These are phyloP conservation scores for Callopanchax toddi DNA, from an alignment of 2,113 vertebrate species.

Conservation along the genomic window DNA sequence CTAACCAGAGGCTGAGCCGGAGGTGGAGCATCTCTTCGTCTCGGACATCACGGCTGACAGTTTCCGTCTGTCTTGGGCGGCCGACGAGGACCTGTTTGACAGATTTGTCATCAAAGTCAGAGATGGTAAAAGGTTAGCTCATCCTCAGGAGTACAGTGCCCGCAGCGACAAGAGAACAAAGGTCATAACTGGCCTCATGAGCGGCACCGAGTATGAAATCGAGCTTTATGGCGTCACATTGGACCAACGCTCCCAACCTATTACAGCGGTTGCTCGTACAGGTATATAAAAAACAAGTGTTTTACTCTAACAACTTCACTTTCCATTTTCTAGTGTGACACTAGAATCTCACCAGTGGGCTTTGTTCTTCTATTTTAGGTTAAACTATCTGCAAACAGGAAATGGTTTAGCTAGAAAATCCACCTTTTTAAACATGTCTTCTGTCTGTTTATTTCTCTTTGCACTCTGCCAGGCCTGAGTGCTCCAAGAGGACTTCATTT, in stretches of 20 bases:
- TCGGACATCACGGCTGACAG: slow-evolving; percentile 87
- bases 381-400: slow-evolving; percentile 12
- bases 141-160: slow-evolving; percentile 84
- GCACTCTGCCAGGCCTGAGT: slow-evolving; percentile 80
- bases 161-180: slow-evolving; percentile 84
- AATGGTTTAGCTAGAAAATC: too few relatives aligned
- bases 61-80: slow-evolving; percentile 92
- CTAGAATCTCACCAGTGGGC: slow-evolving; percentile 21
- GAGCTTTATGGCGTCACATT: slow-evolving; percentile 89
- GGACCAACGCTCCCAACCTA: slow-evolving; percentile 88
- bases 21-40: slow-evolving; percentile 94
- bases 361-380: slow-evolving; percentile 31
- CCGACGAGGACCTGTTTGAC: slow-evolving; percentile 90
- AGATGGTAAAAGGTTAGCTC: slow-evolving; percentile 85
- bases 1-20: slow-evolving; percentile 90
- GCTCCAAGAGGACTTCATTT: slow-evolving; percentile 87
- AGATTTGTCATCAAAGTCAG: slow-evolving; percentile 94
- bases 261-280: slow-evolving; percentile 88
- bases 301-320: slow-evolving; percentile 15
- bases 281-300: slow-evolving; percentile 76
- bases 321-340: neutral
- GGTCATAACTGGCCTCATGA: slow-evolving; percentile 86
- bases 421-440: neutral
- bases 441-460: slow-evolving; percentile 7
- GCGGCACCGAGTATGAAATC: slow-evolving; percentile 92